Percentiles rank a stretch among this genome's conserved stretches.
Conservation (phyloP, 2,888 invertebrate species). For the Cerastis rubricosa region DNA sequence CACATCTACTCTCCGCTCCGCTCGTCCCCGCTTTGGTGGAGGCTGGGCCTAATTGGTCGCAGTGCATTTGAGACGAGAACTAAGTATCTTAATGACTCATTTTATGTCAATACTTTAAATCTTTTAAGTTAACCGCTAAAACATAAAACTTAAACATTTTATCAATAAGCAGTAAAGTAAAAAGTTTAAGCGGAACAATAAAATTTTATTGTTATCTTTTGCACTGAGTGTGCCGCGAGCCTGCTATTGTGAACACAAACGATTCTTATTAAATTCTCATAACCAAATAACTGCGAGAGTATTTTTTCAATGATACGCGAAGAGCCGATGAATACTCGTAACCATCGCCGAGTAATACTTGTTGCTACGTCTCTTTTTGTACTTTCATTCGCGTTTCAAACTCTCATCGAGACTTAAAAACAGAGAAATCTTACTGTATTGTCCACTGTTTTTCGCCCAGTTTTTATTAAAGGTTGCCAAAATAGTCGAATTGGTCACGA, state of each 20-base stretch:
- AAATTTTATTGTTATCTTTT: conserved; percentile 20
- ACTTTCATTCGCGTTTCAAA: conserved; percentile 9
- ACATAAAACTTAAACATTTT: conserved; percentile 19
- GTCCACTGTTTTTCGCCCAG: conserved; percentile 39
- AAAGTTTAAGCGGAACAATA: conserved; percentile 34
- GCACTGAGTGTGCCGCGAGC: conserved; percentile 30
- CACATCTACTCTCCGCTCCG: no score
- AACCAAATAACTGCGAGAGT: conserved; percentile 66
- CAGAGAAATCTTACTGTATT: conserved; percentile 47
- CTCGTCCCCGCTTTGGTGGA: no score
- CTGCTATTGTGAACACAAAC: conserved; percentile 42
- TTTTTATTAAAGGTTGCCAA: conserved; percentile 57
- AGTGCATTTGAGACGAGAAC: no score
- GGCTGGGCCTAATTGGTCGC: no score
- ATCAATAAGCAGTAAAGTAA: conserved; percentile 41
- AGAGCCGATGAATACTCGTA: conserved; percentile 25
- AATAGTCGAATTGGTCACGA: conserved; percentile 58
- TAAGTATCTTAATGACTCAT: conserved; percentile 20
- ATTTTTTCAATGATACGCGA: conserved; percentile 50
- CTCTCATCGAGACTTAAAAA: conserved; percentile 23
- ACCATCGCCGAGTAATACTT: conserved; percentile 40
- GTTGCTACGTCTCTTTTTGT: conserved; percentile 32
- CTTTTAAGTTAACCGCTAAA: not conserved
- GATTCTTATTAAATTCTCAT: conserved; percentile 70
- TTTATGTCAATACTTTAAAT: conserved; percentile 6